A percentile compares a stretch with the other conserved stretches of the same genome.
Evolutionary conservation across 2,888 invertebrate genomes (phyloP).

Genomic region (Creontiades dilutus): DNA sequence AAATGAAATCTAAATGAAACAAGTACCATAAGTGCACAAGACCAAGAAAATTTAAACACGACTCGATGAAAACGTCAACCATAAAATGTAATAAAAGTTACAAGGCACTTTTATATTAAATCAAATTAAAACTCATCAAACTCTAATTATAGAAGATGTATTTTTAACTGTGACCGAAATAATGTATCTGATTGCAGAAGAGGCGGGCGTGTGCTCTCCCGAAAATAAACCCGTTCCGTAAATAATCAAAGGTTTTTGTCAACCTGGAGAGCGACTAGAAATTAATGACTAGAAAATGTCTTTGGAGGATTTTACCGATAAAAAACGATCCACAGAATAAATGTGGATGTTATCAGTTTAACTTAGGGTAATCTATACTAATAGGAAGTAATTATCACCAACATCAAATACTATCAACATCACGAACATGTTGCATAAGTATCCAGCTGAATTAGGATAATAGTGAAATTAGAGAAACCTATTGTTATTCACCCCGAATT

Average conservation of each 20-base stretch:
- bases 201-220: conserved; percentile 29
- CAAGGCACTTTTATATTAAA: not conserved
- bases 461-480: not conserved
- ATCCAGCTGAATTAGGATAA: not conserved
- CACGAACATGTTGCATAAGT: not conserved
- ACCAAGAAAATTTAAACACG: too few relatives aligned
- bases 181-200: conserved; percentile 35
- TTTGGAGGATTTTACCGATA: conserved; percentile 5
- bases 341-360: not conserved
- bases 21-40: too few relatives aligned
- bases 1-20: too few relatives aligned
- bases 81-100: not conserved
- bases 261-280: not conserved
- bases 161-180: conserved; percentile 19
- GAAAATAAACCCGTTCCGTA: conserved; percentile 20
- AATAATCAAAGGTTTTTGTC: conserved; percentile 30
- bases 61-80: too few relatives aligned
- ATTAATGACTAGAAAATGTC: conserved; percentile 13
- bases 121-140: not conserved
- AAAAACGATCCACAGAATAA: not conserved
- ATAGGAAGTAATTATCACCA: not conserved
- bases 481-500: not conserved
- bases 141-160: not conserved
- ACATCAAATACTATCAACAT: not conserved
- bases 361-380: not conserved